A percentile compares a stretch with the other conserved stretches of the same genome.
These are phyloP conservation scores for Liopterus haemorrhoidalis DNA, from an alignment of 2,888 invertebrate genomes.

Conservation along the genomic window DNA sequence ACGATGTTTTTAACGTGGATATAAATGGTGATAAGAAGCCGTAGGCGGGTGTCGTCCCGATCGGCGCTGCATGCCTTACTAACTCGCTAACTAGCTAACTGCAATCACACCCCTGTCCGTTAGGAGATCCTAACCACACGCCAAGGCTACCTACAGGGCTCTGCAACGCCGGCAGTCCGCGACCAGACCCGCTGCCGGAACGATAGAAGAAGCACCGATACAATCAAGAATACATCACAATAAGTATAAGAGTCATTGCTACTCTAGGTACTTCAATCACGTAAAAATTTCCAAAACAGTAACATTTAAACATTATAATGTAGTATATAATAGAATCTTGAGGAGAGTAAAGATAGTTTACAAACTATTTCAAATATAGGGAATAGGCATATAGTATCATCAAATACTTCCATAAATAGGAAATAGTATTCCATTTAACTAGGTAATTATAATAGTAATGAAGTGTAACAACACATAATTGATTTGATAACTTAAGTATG, in stretches of 20 bases:
- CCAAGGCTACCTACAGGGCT: constrained; percentile 5
- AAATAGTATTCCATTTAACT: too few relatives aligned
- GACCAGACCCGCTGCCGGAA: constrained; percentile 26
- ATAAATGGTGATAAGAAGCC: constrained; percentile 15
- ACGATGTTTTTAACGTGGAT: constrained; percentile 11
- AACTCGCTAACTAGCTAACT: background rate
- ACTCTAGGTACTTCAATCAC: constrained; percentile 44
- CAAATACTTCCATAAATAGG: too few relatives aligned
- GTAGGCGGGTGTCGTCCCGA: constrained; percentile 13
- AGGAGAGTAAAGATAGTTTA: constrained; percentile 11
- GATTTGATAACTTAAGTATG: too few relatives aligned
- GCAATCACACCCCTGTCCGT: too few relatives aligned
- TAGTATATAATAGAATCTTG: constrained; percentile 15
- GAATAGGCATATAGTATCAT: too few relatives aligned
- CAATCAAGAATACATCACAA: constrained; percentile 41
- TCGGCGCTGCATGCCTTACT: constrained; percentile 9
- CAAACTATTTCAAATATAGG: constrained; percentile 7
- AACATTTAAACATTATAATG: constrained; percentile 43
- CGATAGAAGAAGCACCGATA: constrained; percentile 42
- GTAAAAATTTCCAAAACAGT: constrained; percentile 47
- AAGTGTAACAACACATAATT: too few relatives aligned
- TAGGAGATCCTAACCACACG: too few relatives aligned
- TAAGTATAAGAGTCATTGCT: constrained; percentile 40
- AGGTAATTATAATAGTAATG: too few relatives aligned
- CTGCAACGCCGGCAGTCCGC: background rate